Evolutionary conservation across 2,888 invertebrate species (phyloP), one percentile per base, ranked within the genome.

Genomic region (Trichopria drosophilae): DNA sequence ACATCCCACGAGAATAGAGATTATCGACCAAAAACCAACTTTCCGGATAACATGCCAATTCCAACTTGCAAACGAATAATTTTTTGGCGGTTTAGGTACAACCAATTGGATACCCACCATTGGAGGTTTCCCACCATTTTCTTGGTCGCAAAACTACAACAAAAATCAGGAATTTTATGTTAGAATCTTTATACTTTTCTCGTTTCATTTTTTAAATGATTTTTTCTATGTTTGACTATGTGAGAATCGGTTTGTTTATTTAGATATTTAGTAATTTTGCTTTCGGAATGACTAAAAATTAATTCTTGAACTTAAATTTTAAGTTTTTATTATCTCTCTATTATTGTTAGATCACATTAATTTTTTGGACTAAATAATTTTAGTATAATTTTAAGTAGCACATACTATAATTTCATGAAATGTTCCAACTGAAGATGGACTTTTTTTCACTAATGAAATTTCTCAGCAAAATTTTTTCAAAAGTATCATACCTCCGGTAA

Each of bases 31-130:
- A 45, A 88, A 81, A 42, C 88, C 82, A 32, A 84, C 78, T 69
- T 85, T 87, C 52, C 90, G 80, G 58, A 91, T 88, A 2, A 89
- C 63, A 3, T 84, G 82, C 91, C 91, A 91, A 70, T 90, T 90
- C 90, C 91, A 91, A 43, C 78, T 77, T 74, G 80, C 79, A 79
- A 89, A 71, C 81, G 84, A 67, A 58, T 76, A 77, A 60, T 78
- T 75, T 53, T 75, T 74, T 1, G 76, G 73, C 2, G 76, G 69
- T 36, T 76, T 77, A 3, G 72, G 76, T 13, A 75, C 72, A 31
- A 75, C 67, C 46, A 77, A 48, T 42, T 76, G 76, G 20, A 77
- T 72, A n/a, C 75, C 74, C 55, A 73, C 72, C 37, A 77, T 66
- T 19, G 75, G 70, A 42, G 76, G 72, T 53, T 74, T 77, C 4